Evolutionary conservation across 2,113 vertebrate species (phyloP).

Genomic region (Cyanoliseus patagonus): DNA sequence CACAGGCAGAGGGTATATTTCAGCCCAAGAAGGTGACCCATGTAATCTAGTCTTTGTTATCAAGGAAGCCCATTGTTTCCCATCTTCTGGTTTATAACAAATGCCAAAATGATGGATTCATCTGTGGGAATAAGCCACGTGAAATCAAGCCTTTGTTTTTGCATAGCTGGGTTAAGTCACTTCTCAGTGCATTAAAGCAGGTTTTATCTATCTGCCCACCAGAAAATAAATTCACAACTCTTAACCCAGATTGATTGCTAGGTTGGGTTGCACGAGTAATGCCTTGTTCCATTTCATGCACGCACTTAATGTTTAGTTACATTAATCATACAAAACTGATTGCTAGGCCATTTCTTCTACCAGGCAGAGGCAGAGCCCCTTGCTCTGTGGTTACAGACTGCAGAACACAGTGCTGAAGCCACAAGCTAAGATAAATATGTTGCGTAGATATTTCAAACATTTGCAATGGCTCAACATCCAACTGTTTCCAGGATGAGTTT

Average conservation of each 20-base stretch:
- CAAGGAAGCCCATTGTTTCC: neutral
- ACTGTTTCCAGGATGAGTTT: neutral
- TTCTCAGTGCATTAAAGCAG: neutral
- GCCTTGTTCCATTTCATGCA: neutral
- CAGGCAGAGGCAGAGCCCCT: neutral
- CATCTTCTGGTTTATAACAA: neutral
- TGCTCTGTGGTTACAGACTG: neutral
- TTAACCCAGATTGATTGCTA: neutral
- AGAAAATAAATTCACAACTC: neutral
- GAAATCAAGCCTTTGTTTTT: slow-evolving; percentile 2
- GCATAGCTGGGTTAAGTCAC: neutral
- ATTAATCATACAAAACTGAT: neutral
- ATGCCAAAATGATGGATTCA: slow-evolving; percentile 23
- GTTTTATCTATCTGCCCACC: neutral
- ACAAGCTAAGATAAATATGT: neutral
- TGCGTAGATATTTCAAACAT: neutral
- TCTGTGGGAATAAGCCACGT: neutral
- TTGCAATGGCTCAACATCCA: neutral
- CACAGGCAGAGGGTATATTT: neutral
- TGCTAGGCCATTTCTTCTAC: neutral
- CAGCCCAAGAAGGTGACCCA: neutral
- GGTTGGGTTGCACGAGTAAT: neutral
- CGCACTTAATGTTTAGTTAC: neutral
- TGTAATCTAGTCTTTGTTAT: neutral
- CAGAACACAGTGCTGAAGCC: neutral